phyloP scores from a whole-genome alignment of 2,797 vertebrate species.

The Darevskia nairensis region DNA sequence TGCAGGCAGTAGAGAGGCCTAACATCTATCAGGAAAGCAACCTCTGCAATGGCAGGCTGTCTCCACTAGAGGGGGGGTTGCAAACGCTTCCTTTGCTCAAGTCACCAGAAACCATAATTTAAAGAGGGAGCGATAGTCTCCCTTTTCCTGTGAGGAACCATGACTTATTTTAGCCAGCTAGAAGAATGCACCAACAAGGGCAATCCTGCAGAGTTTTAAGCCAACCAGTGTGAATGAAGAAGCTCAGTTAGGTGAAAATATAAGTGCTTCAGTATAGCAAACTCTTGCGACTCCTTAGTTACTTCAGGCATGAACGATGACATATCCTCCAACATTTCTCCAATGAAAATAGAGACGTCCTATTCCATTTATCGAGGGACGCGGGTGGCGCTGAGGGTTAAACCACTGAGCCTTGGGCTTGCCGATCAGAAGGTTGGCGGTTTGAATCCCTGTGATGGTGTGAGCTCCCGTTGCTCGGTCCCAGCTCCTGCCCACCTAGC shows the following conservation, averaged over 20 bases:
- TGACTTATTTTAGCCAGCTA: constrained; percentile 58
- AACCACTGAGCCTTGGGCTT: no score
- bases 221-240: neutral
- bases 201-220: constrained; percentile 47
- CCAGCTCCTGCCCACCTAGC: no score
- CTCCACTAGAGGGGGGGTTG: constrained; percentile 80
- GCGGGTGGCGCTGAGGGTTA: no score
- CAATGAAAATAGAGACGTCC: no score
- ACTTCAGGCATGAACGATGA: neutral
- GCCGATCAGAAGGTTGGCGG: no score
- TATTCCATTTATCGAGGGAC: no score
- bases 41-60: constrained; percentile 43
- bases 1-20: neutral
- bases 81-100: constrained; percentile 54
- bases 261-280: neutral
- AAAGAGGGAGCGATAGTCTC: constrained; percentile 40
- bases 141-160: constrained; percentile 45
- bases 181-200: constrained; percentile 45
- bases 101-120: constrained; percentile 8
- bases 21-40: accelerated
- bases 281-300: neutral
- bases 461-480: no score
- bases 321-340: no score
- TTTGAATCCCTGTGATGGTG: no score
- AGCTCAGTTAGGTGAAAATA: neutral